These are phyloP conservation scores for Thamnophis sirtalis DNA, from an alignment of 2,113 vertebrate genomes.

Conservation along the genomic window DNA sequence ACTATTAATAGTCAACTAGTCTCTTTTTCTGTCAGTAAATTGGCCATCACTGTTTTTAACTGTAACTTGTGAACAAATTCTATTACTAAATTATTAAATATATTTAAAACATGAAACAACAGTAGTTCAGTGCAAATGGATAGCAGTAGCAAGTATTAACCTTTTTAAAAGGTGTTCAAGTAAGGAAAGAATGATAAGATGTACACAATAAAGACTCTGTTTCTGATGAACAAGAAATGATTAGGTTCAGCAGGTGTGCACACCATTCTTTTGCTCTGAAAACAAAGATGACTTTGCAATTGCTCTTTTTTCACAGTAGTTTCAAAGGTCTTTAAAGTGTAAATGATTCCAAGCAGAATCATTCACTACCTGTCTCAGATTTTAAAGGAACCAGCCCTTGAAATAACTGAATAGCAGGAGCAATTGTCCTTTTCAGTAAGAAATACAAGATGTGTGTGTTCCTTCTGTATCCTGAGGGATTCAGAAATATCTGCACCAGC, in stretches of 20 bases:
- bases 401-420: conserved; percentile 14
- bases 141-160: conserved; percentile 31
- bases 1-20: conserved; percentile 51
- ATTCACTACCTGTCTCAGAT: conserved; percentile 58
- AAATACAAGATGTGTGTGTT: conserved; percentile 1
- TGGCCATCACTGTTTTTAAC: conserved; percentile 48
- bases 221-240: not conserved
- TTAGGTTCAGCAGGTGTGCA: not conserved
- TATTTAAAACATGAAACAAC: conserved; percentile 19
- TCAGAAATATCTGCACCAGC: not conserved
- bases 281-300: not conserved
- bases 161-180: not conserved
- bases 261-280: not conserved
- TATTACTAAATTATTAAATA: conserved; percentile 49
- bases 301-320: conserved; percentile 31
- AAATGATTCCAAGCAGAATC: conserved; percentile 49
- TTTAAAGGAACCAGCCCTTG: conserved; percentile 41
- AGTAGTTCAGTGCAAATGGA: conserved; percentile 32
- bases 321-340: conserved; percentile 49
- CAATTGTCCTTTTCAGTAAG: conserved; percentile 15
- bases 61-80: conserved; percentile 35
- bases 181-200: not conserved
- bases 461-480: not conserved
- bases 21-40: conserved; percentile 19
- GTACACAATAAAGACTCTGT: not conserved